Percentiles rank a stretch among this genome's conserved stretches.
Conservation (phyloP, 2,113 vertebrate species). For the Setophaga petechia region DNA sequence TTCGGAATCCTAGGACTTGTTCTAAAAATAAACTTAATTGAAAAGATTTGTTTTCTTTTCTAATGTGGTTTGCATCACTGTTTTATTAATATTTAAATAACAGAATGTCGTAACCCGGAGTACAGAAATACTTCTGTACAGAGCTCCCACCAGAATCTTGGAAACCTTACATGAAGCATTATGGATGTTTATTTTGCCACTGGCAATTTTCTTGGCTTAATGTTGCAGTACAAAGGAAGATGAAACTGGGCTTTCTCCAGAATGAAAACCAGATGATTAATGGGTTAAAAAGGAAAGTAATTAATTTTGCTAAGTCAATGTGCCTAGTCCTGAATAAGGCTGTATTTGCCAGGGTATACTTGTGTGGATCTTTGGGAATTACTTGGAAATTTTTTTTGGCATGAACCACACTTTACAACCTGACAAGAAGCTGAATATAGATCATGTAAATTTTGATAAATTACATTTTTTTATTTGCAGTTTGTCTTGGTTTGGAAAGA, state of each 20-base stretch:
- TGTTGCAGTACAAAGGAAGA: conserved; percentile 1
- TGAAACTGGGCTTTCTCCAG: background rate
- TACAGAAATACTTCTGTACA: conserved; percentile 57
- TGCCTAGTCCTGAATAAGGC: background rate
- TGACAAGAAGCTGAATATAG: background rate
- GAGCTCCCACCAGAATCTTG: conserved; percentile 56
- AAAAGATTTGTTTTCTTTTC: conserved; percentile 68
- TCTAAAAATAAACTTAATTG: conserved; percentile 72
- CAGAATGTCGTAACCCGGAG: conserved; percentile 10
- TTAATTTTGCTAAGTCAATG: conserved; percentile 11
- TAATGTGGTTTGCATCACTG: conserved; percentile 62
- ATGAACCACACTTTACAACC: background rate
- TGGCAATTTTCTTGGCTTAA: conserved; percentile 43
- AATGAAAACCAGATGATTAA: conserved; percentile 44
- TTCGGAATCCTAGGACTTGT: conserved; percentile 45
- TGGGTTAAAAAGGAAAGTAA: conserved; percentile 46
- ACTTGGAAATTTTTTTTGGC: background rate
- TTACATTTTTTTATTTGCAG: background rate
- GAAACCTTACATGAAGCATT: conserved; percentile 28
- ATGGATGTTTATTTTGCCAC: conserved; percentile 46
- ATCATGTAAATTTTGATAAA: background rate
- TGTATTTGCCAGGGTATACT: background rate
- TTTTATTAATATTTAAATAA: conserved; percentile 71
- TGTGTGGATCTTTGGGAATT: background rate
- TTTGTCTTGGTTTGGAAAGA: too few species aligned